Evolutionary conservation across 2,888 invertebrate species (phyloP).

Genomic region (Cryptocephalus moraei): DNA sequence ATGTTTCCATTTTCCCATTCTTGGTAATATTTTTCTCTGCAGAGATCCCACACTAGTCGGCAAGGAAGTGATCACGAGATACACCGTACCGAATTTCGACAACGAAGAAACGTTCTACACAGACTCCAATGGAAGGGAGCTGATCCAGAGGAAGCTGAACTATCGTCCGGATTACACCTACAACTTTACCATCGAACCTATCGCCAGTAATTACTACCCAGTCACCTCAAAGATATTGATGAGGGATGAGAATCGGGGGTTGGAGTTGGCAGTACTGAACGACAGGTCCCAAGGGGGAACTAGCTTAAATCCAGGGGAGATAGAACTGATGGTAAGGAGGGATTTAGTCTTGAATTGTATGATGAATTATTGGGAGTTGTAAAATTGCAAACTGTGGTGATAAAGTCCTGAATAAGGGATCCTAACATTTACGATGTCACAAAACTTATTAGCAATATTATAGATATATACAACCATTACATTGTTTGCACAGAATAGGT

Average conservation of each 20-base stretch:
- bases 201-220: slow-evolving; percentile 64
- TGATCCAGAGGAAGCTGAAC: slow-evolving; percentile 49
- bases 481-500: too few relatives aligned
- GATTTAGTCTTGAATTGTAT: too few relatives aligned
- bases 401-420: too few relatives aligned
- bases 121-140: slow-evolving; percentile 70
- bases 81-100: slow-evolving; percentile 31
- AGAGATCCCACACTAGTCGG: slow-evolving; percentile 30
- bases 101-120: slow-evolving; percentile 50
- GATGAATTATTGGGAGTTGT: too few relatives aligned
- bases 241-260: slow-evolving; percentile 36
- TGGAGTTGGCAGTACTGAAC: slow-evolving; percentile 44
- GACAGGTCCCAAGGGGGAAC: slow-evolving; percentile 53
- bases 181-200: slow-evolving; percentile 37
- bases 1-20: too few relatives aligned
- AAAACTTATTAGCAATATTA: too few relatives aligned
- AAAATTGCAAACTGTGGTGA: too few relatives aligned
- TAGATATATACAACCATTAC: too few relatives aligned
- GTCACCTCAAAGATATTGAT: slow-evolving; percentile 56
- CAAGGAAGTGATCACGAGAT: slow-evolving; percentile 60
- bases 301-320: slow-evolving; percentile 43
- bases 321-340: slow-evolving; percentile 53
- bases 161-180: slow-evolving; percentile 37
- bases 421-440: too few relatives aligned
- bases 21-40: too few relatives aligned